Evolutionary conservation across 2,888 invertebrate genomes (phyloP).

Genomic region (Trachelus iudaicus): DNA sequence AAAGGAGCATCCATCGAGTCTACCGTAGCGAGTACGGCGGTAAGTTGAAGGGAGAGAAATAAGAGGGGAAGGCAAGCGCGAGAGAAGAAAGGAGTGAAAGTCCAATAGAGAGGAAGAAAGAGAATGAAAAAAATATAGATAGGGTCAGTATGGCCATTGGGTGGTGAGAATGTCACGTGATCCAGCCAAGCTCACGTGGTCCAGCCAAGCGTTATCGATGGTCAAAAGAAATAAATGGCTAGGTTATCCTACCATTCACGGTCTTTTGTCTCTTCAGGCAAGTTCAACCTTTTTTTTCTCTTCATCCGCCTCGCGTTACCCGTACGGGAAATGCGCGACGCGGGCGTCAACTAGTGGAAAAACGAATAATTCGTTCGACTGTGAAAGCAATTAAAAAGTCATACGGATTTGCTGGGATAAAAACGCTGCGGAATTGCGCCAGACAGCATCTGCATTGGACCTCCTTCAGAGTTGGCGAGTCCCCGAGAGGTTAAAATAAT

Average conservation of each 20-base stretch:
- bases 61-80: neutral
- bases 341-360: conserved; percentile 3
- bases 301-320: neutral
- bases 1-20: conserved; percentile 29
- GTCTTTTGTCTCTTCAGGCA: neutral
- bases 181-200: neutral
- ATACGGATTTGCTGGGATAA: neutral
- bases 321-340: neutral
- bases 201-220: neutral
- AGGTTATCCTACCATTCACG: neutral
- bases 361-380: conserved; percentile 8
- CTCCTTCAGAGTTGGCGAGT: neutral
- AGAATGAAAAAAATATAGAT: neutral
- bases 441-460: neutral
- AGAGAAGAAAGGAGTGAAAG: neutral
- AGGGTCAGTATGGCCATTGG: neutral
- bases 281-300: neutral
- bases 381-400: neutral
- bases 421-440: neutral
- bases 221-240: neutral
- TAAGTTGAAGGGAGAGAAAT: neutral
- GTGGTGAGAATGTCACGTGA: neutral
- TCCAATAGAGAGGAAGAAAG: neutral
- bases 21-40: neutral
- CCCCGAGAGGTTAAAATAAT: neutral